A percentile compares a stretch with the other conserved stretches of the same genome.
These are phyloP conservation scores for Poecilia latipinna DNA, from an alignment of 2,113 vertebrate genomes.

Conservation along the genomic window DNA sequence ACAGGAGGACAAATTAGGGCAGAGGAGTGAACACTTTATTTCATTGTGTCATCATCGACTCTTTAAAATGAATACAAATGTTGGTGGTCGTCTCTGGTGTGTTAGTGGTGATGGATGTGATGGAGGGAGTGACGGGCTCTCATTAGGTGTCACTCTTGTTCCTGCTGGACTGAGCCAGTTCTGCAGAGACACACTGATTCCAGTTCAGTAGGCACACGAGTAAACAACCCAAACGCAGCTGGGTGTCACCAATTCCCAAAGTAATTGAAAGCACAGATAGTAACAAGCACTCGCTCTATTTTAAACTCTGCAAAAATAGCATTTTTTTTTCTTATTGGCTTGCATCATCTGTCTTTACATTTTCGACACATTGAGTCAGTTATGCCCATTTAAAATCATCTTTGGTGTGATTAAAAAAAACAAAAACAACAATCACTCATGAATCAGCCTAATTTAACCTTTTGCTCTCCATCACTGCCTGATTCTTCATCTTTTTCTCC, in stretches of 20 bases:
- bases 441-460: background rate
- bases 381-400: background rate
- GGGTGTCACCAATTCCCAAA: slow-evolving; percentile 9
- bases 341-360: background rate
- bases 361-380: background rate
- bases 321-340: background rate
- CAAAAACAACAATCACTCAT: background rate
- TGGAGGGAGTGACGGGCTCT: background rate
- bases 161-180: slow-evolving; percentile 84
- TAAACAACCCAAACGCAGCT: slow-evolving; percentile 49
- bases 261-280: slow-evolving; percentile 11
- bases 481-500: background rate
- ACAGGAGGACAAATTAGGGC: slow-evolving; percentile 34
- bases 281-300: slow-evolving; percentile 21
- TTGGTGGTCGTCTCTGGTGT: slow-evolving; percentile 2
- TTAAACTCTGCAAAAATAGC: background rate
- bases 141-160: slow-evolving; percentile 74
- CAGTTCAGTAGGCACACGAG: slow-evolving; percentile 83
- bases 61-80: slow-evolving; percentile 15
- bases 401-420: background rate
- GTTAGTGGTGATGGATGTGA: slow-evolving; percentile 2
- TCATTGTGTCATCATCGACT: slow-evolving; percentile 14
- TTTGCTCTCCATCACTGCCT: background rate
- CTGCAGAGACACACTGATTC: slow-evolving; percentile 77
- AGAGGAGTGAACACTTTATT: background rate